phyloP scores from a whole-genome alignment of 2,113 vertebrate genomes.

The Brachionichthys hirsutus region DNA sequence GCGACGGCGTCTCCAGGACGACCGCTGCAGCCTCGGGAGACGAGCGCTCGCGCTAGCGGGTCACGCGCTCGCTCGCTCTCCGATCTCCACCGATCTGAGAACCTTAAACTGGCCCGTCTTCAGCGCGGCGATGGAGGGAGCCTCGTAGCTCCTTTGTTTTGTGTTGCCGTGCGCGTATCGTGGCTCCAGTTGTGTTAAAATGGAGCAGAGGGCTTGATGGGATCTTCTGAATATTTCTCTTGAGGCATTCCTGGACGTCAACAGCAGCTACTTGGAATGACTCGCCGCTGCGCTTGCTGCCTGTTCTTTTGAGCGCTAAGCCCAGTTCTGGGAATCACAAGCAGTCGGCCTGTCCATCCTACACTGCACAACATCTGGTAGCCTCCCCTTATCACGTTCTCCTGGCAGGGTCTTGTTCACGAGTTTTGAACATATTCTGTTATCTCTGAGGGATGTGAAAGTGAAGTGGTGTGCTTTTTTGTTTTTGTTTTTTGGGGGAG shows the following conservation, averaged over 20 bases:
- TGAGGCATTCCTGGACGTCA: not conserved
- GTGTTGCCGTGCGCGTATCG: conserved; percentile 1
- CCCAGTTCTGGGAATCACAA: conserved; percentile 49
- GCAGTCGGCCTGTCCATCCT: conserved; percentile 14
- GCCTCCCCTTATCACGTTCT: conserved; percentile 41
- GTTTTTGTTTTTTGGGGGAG: conserved; percentile 34
- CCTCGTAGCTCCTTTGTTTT: conserved; percentile 16
- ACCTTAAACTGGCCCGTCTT: conserved; percentile 66
- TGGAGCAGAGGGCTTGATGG: not conserved
- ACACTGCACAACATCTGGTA: conserved; percentile 49
- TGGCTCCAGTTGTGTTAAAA: conserved; percentile 1
- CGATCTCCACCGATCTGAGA: conserved; percentile 62
- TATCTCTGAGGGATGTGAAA: conserved; percentile 38
- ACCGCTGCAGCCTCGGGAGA: conserved; percentile 61
- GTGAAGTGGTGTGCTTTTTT: conserved; percentile 35
- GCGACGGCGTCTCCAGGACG: conserved; percentile 66
- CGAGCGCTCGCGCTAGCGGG: conserved; percentile 49
- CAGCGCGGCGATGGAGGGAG: conserved; percentile 34
- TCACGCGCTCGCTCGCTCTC: conserved; percentile 68
- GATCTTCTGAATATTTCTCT: conserved; percentile 12
- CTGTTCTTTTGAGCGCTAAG: too few species aligned
- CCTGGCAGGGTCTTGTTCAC: conserved; percentile 26
- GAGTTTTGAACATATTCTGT: conserved; percentile 27
- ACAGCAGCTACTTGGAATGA: conserved; percentile 23
- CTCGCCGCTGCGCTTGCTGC: conserved; percentile 5